Evolutionary conservation across 2,797 vertebrate species (phyloP).

Genomic region (Adrianichthys oophorus): DNA sequence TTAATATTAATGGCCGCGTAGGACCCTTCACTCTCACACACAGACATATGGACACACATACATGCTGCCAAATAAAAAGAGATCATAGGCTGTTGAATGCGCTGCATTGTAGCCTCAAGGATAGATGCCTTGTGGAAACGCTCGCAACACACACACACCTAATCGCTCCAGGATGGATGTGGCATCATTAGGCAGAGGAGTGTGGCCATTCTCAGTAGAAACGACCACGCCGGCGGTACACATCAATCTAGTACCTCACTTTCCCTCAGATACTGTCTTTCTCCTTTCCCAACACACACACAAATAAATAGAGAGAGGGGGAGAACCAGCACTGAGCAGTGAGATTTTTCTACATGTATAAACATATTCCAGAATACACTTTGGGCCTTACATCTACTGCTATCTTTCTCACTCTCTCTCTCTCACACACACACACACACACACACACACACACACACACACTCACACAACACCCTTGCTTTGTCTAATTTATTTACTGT

Average conservation of each 20-base stretch:
- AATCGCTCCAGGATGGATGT: constrained; percentile 89
- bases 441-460: constrained; percentile 12
- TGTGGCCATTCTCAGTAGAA: constrained; percentile 87
- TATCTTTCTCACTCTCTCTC: constrained; percentile 52
- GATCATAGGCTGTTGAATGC: constrained; percentile 82
- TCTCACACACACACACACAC: constrained; percentile 2
- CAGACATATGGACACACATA: constrained; percentile 69
- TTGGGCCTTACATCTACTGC: constrained; percentile 47
- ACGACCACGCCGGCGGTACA: constrained; percentile 84
- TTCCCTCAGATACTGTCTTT: constrained; percentile 58
- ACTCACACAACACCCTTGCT: constrained; percentile 21
- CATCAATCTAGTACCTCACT: constrained; percentile 86
- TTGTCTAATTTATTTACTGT: constrained; percentile 74
- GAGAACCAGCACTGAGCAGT: constrained; percentile 23
- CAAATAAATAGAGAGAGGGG: constrained; percentile 26
- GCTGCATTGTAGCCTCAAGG: constrained; percentile 82
- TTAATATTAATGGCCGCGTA: constrained; percentile 94
- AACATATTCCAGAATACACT: constrained; percentile 41
- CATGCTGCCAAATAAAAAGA: constrained; percentile 90
- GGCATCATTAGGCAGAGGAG: constrained; percentile 89
- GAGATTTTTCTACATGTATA: constrained; percentile 38
- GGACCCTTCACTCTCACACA: constrained; percentile 79
- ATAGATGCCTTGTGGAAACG: constrained; percentile 68
- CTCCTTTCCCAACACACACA: constrained; percentile 30
- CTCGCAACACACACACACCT: constrained; percentile 49